A percentile compares a stretch with the other conserved stretches of the same genome.
Evolutionary conservation across 2,797 vertebrate genomes (phyloP).

Genomic region (Micropoecilia bifurca): DNA sequence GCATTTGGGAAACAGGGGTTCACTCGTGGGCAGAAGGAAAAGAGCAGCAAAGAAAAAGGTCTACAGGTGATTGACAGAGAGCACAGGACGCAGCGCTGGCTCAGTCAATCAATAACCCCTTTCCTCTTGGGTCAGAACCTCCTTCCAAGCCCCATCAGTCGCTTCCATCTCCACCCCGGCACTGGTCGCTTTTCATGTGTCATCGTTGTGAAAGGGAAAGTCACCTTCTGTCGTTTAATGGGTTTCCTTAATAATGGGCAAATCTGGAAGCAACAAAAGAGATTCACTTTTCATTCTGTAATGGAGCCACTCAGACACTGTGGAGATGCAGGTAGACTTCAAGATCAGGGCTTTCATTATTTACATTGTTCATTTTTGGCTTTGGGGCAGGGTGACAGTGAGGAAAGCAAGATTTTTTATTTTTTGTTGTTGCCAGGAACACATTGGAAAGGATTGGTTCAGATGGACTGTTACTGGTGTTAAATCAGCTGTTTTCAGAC

Average conservation of each 20-base stretch:
- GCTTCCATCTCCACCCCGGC: conserved; percentile 67
- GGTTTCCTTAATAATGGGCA: conserved; percentile 77
- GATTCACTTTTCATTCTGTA: conserved; percentile 70
- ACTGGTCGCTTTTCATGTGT: conserved; percentile 70
- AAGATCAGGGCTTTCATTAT: conserved; percentile 62
- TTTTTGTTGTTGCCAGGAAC: conserved; percentile 18
- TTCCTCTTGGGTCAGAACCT: conserved; percentile 45
- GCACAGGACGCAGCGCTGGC: conserved; percentile 60
- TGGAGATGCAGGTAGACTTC: conserved; percentile 46
- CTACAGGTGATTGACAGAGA: conserved; percentile 70
- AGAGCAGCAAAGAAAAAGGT: conserved; percentile 50
- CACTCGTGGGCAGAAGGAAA: conserved; percentile 49
- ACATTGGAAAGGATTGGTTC: conserved; percentile 42
- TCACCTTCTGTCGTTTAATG: conserved; percentile 81
- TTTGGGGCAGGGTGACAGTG: conserved; percentile 45
- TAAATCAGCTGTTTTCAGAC: conserved; percentile 9
- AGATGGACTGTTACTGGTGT: neutral
- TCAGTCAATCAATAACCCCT: conserved; percentile 80
- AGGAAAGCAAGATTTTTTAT: conserved; percentile 12
- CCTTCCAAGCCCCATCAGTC: conserved; percentile 50
- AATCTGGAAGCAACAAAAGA: conserved; percentile 70
- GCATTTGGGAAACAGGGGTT: conserved; percentile 47
- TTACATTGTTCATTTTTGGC: conserved; percentile 39
- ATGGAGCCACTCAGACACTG: conserved; percentile 58
- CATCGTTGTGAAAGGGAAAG: conserved; percentile 81